Conservation (phyloP, 2,888 invertebrate genomes). For the Drosophila rellima region DNA sequence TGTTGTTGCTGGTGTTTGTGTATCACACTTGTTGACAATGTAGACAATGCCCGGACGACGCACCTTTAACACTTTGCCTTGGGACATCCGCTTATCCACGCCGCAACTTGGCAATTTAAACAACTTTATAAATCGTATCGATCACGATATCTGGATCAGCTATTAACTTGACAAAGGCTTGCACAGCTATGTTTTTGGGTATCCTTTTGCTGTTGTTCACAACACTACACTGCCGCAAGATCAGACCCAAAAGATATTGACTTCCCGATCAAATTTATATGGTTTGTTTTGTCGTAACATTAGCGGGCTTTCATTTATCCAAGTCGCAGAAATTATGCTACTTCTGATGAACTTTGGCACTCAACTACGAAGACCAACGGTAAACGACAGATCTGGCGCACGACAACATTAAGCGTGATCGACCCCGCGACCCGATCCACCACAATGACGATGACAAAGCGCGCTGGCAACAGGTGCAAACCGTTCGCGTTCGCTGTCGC, state of each 20-base stretch:
- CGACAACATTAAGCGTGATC: slow-evolving; percentile 61
- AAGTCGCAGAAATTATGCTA: slow-evolving; percentile 30
- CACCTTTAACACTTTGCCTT: slow-evolving; percentile 71
- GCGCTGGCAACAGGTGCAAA: slow-evolving; percentile 82
- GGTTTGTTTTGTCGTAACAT: neutral
- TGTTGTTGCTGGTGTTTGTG: slow-evolving; percentile 37
- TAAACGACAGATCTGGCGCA: slow-evolving; percentile 78
- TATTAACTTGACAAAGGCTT: neutral
- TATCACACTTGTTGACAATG: slow-evolving; percentile 72
- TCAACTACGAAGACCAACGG: slow-evolving; percentile 51
- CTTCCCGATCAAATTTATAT: slow-evolving; percentile 4
- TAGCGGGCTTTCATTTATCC: neutral
- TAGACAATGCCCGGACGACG: slow-evolving; percentile 52
- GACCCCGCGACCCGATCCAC: slow-evolving; percentile 61
- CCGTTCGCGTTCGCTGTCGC: slow-evolving; percentile 84
- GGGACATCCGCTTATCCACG: slow-evolving; percentile 48
- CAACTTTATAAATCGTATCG: slow-evolving; percentile 6
- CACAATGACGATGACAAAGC: slow-evolving; percentile 34
- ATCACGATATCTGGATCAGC: slow-evolving; percentile 7
- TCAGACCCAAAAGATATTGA: neutral
- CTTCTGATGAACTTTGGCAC: slow-evolving; percentile 50
- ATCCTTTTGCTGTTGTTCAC: slow-evolving; percentile 33
- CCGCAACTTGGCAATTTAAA: slow-evolving; percentile 18
- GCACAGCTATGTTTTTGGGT: slow-evolving; percentile 19
- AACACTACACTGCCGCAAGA: slow-evolving; percentile 27